Conservation (phyloP, 2,888 invertebrate genomes). For the Eurytoma californica region DNA sequence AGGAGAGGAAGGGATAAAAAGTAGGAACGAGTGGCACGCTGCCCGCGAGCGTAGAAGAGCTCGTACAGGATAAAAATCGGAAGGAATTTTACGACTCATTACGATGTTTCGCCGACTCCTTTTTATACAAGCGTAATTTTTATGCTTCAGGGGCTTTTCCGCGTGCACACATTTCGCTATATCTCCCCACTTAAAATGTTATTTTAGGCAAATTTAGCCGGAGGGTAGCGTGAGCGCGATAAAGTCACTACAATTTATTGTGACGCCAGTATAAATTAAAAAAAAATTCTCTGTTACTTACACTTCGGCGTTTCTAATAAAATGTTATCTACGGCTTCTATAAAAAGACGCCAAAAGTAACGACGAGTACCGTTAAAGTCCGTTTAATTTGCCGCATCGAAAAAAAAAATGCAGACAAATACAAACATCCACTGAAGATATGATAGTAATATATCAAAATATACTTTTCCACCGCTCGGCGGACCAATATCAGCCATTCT, state of each 20-base stretch:
- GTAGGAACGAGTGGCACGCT: constrained; percentile 20
- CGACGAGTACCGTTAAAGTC: too few relatives aligned
- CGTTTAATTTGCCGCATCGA: too few relatives aligned
- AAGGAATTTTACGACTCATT: constrained; percentile 51
- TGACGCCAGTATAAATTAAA: background rate
- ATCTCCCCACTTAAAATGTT: background rate
- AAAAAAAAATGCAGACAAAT: background rate
- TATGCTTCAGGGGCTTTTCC: constrained; percentile 5
- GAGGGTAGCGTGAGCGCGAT: background rate
- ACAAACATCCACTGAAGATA: background rate
- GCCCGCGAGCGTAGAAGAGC: background rate
- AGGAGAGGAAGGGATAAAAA: background rate
- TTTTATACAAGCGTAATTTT: constrained; percentile 37
- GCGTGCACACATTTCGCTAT: constrained; percentile 16
- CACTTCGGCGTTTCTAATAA: too few relatives aligned
- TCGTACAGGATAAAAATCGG: constrained; percentile 31
- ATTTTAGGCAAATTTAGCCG: constrained; percentile 4
- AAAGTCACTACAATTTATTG: constrained; percentile 17
- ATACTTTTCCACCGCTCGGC: background rate
- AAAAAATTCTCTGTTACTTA: too few relatives aligned
- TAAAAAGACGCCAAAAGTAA: too few relatives aligned
- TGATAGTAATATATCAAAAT: constrained; percentile 1
- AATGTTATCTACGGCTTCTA: too few relatives aligned
- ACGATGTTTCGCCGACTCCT: constrained; percentile 1
- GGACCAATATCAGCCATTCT: constrained; percentile 5